Evolutionary conservation across 2,888 invertebrate genomes (phyloP).

Genomic region (Drosophila monieri): DNA sequence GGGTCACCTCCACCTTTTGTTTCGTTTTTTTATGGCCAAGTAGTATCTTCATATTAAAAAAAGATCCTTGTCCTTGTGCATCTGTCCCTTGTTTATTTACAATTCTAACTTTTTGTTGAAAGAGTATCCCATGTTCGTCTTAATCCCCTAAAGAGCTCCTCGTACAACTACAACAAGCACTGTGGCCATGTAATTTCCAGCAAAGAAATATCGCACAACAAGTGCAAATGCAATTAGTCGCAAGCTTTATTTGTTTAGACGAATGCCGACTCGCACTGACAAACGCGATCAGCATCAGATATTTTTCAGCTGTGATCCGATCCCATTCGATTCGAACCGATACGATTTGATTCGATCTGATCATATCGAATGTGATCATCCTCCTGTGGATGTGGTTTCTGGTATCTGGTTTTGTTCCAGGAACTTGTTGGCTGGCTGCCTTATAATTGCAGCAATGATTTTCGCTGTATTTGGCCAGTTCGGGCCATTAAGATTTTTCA

Average conservation of each 20-base stretch:
- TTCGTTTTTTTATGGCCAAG: no score
- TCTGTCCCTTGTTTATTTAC: background rate
- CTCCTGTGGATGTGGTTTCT: conserved; percentile 4
- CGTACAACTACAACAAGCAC: conserved; percentile 6
- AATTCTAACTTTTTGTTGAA: background rate
- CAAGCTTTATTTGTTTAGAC: conserved; percentile 74
- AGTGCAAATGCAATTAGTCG: conserved; percentile 78
- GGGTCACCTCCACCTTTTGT: no score
- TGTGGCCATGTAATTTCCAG: conserved; percentile 68
- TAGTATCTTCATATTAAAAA: no score
- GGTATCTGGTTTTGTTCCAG: conserved; percentile 22
- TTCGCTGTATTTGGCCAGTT: conserved; percentile 68
- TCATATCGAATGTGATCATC: conserved; percentile 19
- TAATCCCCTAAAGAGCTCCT: background rate
- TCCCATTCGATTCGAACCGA: conserved; percentile 7
- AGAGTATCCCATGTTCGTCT: background rate
- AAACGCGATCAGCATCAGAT: conserved; percentile 28
- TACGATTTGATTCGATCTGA: conserved; percentile 7
- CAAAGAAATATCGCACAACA: conserved; percentile 75
- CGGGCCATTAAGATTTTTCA: conserved; percentile 71
- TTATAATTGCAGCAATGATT: conserved; percentile 69
- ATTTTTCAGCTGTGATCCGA: background rate
- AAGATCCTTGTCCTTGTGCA: no score
- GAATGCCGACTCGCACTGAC: conserved; percentile 58
- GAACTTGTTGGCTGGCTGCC: conserved; percentile 47